phyloP scores from a whole-genome alignment of 1,140 invertebrate genomes.

The Lineus longissimus region DNA sequence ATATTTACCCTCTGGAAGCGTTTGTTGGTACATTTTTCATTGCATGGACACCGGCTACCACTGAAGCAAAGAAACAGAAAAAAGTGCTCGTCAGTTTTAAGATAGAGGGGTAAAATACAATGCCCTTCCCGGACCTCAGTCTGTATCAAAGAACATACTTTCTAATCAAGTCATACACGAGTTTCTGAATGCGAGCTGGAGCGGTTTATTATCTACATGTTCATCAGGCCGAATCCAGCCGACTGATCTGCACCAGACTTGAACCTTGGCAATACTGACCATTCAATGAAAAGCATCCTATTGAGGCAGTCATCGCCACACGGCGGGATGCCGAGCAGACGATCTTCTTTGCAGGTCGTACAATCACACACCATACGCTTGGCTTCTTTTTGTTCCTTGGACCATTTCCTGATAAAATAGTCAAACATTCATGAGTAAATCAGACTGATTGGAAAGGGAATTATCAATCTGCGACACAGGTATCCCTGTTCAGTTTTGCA shows the following conservation, averaged over 20 bases:
- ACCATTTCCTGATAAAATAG: slow-evolving; percentile 49
- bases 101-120: too few relatives aligned
- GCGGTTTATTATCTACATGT: too few relatives aligned
- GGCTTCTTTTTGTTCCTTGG: slow-evolving; percentile 63
- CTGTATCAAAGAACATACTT: too few relatives aligned
- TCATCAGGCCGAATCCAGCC: background rate
- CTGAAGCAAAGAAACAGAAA: too few relatives aligned
- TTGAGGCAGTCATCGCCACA: slow-evolving; percentile 96
- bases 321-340: slow-evolving; percentile 74
- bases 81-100: too few relatives aligned
- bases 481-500: background rate
- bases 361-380: slow-evolving; percentile 95
- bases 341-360: slow-evolving; percentile 79
- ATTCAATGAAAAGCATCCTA: slow-evolving; percentile 95
- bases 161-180: too few relatives aligned
- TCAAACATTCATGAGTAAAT: background rate
- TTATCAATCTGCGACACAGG: background rate
- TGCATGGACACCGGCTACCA: slow-evolving; percentile 81
- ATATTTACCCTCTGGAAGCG: slow-evolving; percentile 73
- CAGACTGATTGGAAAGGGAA: too few relatives aligned
- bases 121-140: too few relatives aligned
- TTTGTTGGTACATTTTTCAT: slow-evolving; percentile 87
- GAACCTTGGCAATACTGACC: slow-evolving; percentile 60
- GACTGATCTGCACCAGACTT: background rate
- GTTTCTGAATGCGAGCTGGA: too few relatives aligned